phyloP scores from a whole-genome alignment of 2,797 vertebrate species.

The Momotus momota region DNA sequence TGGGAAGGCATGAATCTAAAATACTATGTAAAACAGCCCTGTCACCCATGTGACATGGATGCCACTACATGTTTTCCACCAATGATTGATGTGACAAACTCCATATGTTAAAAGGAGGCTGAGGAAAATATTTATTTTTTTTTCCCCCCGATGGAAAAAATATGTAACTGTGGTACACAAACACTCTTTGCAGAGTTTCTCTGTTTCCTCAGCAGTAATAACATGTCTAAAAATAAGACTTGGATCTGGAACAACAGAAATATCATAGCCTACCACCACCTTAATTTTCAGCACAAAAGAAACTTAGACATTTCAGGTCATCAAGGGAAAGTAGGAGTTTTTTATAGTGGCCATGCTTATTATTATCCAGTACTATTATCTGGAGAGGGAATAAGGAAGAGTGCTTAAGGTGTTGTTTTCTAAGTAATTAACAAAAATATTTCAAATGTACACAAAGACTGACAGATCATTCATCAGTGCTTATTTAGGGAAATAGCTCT shows the following conservation, averaged over 20 bases:
- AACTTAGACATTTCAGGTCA: background rate
- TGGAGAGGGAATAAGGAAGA: conserved; percentile 1
- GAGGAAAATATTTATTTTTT: conserved; percentile 52
- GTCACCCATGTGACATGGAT: conserved; percentile 58
- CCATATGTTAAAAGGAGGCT: conserved; percentile 65
- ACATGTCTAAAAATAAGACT: conserved; percentile 53
- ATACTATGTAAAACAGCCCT: conserved; percentile 58
- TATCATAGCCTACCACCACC: background rate
- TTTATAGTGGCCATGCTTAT: conserved; percentile 30
- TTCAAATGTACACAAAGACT: background rate
- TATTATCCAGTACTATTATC: conserved; percentile 40
- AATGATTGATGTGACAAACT: conserved; percentile 65
- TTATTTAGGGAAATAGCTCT: conserved; percentile 13
- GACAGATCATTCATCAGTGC: background rate
- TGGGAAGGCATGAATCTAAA: conserved; percentile 43
- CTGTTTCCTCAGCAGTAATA: conserved; percentile 57
- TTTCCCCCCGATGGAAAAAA: conserved; percentile 64
- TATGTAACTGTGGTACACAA: conserved; percentile 50
- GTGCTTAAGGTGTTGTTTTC: conserved; percentile 44
- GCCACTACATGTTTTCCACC: conserved; percentile 51
- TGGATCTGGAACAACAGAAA: conserved; percentile 31
- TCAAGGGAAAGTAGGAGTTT: conserved; percentile 52
- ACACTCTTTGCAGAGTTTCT: conserved; percentile 55
- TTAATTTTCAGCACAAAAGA: conserved; percentile 24
- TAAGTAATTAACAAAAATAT: conserved; percentile 58